Evolutionary conservation across 2,888 invertebrate genomes (phyloP).

Genomic region (Leptinotarsa peninsularis): DNA sequence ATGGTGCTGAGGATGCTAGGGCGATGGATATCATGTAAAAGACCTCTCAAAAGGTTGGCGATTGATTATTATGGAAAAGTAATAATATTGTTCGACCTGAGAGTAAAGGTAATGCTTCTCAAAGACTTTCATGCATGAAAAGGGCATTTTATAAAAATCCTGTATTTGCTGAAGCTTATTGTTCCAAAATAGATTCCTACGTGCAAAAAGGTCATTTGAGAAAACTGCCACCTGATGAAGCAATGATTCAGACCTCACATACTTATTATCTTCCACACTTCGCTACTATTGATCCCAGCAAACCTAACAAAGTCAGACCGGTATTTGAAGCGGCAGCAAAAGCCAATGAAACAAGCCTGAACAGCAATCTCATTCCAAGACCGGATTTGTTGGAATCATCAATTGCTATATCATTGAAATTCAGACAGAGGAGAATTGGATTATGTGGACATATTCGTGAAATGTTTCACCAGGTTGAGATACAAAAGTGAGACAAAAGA

Average conservation of each 20-base stretch:
- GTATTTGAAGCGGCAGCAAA: neutral
- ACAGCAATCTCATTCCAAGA: neutral
- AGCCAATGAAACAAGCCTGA: constrained; percentile 14
- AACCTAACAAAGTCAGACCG: neutral
- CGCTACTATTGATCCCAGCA: neutral
- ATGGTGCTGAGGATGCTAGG: too few species aligned
- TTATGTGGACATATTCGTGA: neutral
- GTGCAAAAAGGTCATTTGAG: neutral
- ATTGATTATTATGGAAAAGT: too few species aligned
- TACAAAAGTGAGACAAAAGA: too few species aligned
- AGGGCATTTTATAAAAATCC: neutral
- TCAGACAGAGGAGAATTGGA: neutral
- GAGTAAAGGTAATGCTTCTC: too few species aligned
- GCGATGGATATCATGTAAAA: too few species aligned
- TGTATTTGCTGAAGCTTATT: neutral
- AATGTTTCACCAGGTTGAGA: neutral
- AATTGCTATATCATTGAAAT: neutral
- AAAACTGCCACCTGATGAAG: neutral
- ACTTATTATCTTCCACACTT: neutral
- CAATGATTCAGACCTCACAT: neutral
- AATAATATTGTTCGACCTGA: too few species aligned
- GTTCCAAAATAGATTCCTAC: neutral
- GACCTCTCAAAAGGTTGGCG: too few species aligned
- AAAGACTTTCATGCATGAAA: neutral
- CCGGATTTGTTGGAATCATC: neutral